Base-by-base conservation (phyloP, 2,797 vertebrate genomes). In the Agapornis canus region DNA sequence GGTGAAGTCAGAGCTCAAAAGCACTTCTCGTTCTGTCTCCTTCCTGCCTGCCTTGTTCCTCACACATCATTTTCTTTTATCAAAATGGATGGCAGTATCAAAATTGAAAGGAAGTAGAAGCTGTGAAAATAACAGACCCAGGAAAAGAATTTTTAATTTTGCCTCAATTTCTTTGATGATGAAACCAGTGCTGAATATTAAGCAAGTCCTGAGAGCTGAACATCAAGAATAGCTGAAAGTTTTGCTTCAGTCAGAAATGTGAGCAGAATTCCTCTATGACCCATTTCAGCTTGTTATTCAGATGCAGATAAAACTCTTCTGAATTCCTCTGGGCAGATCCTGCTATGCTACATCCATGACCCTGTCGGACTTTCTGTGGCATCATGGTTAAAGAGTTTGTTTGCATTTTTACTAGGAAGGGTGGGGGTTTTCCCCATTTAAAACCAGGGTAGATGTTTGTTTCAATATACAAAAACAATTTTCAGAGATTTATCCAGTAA, bases 101-200 rank as follows among this genome's bases (percentile, higher is more conserved):
- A 97, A 95, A 95, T 86, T 95, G 94, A 97, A 96, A 96, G 78
- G 96, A 97, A 96, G 91, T 70, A 90, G 89, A 95, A 96, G 94
- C 87, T 95, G 87, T 95, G 95, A 96, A 96, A 96, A 96, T 95
- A 96, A 96, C 93, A 96, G 91, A 86, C 81, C 64, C 88, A 96
- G 94, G 89, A 96, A 96, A 96, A 96, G 95, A 97, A 94, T 96
- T 96, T 95, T 97, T 95, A 95, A 96, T 96, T 96, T 96, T 93
- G 77, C 86, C 88, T 95, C 92, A 95, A 88, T 93, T 96, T 96
- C 95, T 96, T 97, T 97, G 94, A 96, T 97, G 94, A 92, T 96
- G 86, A 96, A 96, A 95, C 92, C 57, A 86, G 85, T 32, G 66
- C 26, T 91, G 95, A 96, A 94, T 97, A 96, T 95, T 94, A 97